These are phyloP conservation scores for Dendrolimus pini DNA, from an alignment of 2,888 invertebrate species.

Conservation along the genomic window DNA sequence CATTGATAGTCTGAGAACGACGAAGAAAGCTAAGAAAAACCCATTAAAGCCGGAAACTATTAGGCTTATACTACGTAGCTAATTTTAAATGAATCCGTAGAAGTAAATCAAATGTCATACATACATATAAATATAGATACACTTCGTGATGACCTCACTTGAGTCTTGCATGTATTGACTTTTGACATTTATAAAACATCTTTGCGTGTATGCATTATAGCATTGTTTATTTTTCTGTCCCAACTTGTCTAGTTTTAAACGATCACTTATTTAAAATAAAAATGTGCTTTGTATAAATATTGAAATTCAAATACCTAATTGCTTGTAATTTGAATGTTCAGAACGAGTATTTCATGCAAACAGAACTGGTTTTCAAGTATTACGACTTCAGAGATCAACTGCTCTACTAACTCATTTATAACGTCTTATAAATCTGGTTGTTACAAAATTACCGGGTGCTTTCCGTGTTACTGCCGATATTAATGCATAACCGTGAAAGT, in stretches of 20 bases:
- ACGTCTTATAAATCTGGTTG: neutral
- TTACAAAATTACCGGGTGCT: neutral
- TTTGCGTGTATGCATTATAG: neutral
- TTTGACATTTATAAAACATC: constrained; percentile 29
- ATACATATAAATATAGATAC: constrained; percentile 1
- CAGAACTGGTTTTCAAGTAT: neutral
- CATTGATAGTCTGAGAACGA: no score
- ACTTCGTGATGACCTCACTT: constrained; percentile 26
- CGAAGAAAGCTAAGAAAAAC: no score
- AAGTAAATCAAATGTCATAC: neutral
- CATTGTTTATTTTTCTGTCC: neutral
- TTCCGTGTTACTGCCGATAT: neutral
- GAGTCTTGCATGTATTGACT: constrained; percentile 26
- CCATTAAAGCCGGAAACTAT: no score
- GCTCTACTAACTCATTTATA: neutral
- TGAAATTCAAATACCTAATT: neutral
- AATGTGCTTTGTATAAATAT: no score
- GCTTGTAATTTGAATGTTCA: neutral
- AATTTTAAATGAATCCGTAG: no score
- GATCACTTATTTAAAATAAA: neutral
- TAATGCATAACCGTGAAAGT: no score
- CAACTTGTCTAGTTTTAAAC: neutral
- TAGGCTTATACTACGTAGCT: no score
- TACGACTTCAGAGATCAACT: neutral
- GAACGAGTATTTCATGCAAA: neutral